These are phyloP conservation scores for Gymnosoma rotundatum DNA, from an alignment of 2,888 invertebrate species.

Conservation along the genomic window DNA sequence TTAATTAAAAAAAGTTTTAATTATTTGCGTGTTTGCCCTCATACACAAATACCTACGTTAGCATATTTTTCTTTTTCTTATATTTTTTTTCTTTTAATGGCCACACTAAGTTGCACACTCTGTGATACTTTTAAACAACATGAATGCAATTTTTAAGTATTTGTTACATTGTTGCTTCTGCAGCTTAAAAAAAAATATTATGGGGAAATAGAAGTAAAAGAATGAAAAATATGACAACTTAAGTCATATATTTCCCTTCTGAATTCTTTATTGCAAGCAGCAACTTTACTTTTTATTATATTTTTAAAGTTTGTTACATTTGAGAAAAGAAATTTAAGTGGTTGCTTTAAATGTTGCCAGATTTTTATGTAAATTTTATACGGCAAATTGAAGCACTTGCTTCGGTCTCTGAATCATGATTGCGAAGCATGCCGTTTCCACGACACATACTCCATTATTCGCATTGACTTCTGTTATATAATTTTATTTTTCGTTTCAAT, in stretches of 20 bases:
- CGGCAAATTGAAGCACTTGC: too few species aligned
- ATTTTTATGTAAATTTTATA: neutral
- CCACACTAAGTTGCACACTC: slow-evolving; percentile 56
- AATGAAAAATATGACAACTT: slow-evolving; percentile 59
- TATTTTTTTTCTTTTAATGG: slow-evolving; percentile 22
- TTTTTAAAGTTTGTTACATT: slow-evolving; percentile 44
- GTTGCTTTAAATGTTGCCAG: slow-evolving; percentile 16
- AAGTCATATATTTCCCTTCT: slow-evolving; percentile 44
- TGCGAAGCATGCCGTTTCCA: too few species aligned
- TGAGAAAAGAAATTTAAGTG: slow-evolving; percentile 48
- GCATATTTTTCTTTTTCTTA: neutral
- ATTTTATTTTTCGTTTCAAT: too few species aligned
- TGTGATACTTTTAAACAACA: slow-evolving; percentile 50
- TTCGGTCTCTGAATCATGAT: too few species aligned
- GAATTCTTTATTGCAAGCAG: slow-evolving; percentile 45
- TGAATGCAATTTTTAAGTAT: slow-evolving; percentile 60
- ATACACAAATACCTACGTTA: neutral
- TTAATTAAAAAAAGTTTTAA: neutral
- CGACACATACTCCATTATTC: too few species aligned
- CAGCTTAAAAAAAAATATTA: slow-evolving; percentile 53
- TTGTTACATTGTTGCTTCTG: slow-evolving; percentile 65
- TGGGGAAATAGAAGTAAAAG: neutral
- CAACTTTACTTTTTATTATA: slow-evolving; percentile 40
- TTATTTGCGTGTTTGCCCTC: too few species aligned
- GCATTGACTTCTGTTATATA: too few species aligned